Percentiles rank a stretch among this genome's conserved stretches.
Conservation (phyloP, 2,113 vertebrate species). For the Vulpes lagopus region DNA sequence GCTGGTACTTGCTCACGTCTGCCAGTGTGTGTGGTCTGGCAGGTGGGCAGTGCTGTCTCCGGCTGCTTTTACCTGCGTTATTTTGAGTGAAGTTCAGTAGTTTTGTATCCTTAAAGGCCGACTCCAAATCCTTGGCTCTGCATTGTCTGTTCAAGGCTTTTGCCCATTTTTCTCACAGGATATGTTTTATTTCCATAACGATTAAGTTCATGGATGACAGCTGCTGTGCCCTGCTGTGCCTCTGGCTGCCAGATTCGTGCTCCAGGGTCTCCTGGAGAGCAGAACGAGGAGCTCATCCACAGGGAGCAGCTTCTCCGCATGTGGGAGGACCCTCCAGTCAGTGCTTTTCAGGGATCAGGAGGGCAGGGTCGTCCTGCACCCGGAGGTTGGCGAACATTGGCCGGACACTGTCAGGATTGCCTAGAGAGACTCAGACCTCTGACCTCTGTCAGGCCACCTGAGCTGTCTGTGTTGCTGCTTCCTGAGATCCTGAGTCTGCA, state of each 20-base stretch:
- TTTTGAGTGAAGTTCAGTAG: not conserved
- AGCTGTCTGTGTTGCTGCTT: not conserved
- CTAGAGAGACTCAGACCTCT: not conserved
- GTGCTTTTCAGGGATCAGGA: not conserved
- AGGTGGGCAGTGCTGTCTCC: not conserved
- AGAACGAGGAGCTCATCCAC: not conserved
- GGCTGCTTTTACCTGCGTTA: not conserved
- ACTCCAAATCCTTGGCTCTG: not conserved
- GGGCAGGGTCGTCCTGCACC: not conserved
- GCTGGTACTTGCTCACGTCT: not conserved
- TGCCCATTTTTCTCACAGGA: not conserved
- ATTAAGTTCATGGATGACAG: not conserved
- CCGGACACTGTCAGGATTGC: not conserved
- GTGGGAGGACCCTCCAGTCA: not conserved
- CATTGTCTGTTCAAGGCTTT: not conserved
- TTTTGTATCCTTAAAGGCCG: not conserved
- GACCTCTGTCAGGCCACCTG: rapidly evolving
- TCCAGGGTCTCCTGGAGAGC: not conserved
- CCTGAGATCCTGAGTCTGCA: not conserved
- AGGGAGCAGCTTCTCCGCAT: not conserved
- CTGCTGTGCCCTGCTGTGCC: not conserved
- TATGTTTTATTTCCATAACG: not conserved
- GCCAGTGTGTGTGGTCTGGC: not conserved
- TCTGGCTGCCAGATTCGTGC: not conserved
- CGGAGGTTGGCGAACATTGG: not conserved